Evolutionary conservation across 2,113 vertebrate genomes (phyloP).

Genomic region (Tupaia chinensis): DNA sequence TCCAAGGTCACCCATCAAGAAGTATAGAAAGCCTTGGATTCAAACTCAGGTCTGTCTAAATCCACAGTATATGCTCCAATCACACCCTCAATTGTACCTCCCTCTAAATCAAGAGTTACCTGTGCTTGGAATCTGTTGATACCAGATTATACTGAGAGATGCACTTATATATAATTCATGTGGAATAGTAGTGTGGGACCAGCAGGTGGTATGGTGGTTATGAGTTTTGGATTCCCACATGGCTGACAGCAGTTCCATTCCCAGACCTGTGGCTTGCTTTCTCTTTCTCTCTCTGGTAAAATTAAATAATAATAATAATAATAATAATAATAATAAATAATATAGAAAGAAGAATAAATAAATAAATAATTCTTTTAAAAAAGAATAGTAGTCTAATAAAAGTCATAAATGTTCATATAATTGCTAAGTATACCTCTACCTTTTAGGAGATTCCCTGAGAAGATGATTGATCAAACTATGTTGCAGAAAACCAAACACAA

Average conservation of each 20-base stretch:
- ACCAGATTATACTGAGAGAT: background rate
- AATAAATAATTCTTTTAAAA: no score
- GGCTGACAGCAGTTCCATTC: no score
- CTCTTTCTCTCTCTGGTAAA: no score
- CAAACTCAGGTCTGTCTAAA: background rate
- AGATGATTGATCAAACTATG: background rate
- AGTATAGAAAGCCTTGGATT: background rate
- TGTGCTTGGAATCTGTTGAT: conserved; percentile 20
- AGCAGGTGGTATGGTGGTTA: no score
- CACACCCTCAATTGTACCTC: background rate
- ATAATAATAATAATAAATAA: no score
- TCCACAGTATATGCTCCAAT: background rate
- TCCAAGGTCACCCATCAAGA: background rate
- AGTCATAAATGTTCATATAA: background rate
- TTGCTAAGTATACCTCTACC: background rate
- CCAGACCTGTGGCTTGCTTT: no score
- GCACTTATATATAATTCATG: background rate
- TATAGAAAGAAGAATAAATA: no score
- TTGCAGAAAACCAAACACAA: no score
- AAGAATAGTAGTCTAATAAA: background rate
- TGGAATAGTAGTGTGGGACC: background rate
- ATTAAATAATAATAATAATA: no score
- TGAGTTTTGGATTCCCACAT: no score
- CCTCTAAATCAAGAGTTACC: background rate
- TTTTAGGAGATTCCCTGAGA: background rate